Evolutionary conservation across 1,140 invertebrate species (phyloP).

Genomic region (Pemphigus obesinymphae): DNA sequence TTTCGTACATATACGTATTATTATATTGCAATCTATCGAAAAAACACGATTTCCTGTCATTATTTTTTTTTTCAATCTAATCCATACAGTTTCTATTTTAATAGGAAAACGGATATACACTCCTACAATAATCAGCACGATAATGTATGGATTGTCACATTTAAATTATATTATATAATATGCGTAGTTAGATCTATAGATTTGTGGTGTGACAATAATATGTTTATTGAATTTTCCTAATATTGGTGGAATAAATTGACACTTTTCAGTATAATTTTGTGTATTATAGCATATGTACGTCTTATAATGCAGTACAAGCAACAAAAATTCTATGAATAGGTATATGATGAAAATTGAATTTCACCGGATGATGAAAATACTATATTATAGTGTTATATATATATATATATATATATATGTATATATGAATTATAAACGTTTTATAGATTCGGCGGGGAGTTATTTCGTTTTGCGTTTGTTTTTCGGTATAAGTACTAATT

Average conservation of each 20-base stretch:
- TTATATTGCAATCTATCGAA: not conserved
- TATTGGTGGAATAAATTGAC: not conserved
- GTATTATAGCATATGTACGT: no score
- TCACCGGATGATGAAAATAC: no score
- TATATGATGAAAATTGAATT: no score
- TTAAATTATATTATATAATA: not conserved
- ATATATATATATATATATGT: no score
- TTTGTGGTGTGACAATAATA: not conserved
- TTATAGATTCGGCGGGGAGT: no score
- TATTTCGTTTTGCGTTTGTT: no score
- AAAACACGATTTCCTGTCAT: conserved; percentile 34
- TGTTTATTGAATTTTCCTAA: not conserved
- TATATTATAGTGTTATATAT: no score
- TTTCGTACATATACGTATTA: not conserved
- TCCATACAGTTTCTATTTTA: not conserved
- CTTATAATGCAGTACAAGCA: no score
- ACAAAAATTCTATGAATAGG: no score
- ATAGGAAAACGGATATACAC: conserved; percentile 40
- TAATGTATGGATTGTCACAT: not conserved
- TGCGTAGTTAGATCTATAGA: not conserved
- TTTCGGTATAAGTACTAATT: no score
- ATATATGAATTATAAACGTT: no score
- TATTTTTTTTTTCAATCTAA: conserved; percentile 25
- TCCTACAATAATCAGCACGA: conserved; percentile 22
- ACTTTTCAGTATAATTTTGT: no score